Percentiles rank a stretch among this genome's conserved stretches.
Evolutionary conservation across 2,888 invertebrate genomes (phyloP).

Genomic region (Thyatira batis): DNA sequence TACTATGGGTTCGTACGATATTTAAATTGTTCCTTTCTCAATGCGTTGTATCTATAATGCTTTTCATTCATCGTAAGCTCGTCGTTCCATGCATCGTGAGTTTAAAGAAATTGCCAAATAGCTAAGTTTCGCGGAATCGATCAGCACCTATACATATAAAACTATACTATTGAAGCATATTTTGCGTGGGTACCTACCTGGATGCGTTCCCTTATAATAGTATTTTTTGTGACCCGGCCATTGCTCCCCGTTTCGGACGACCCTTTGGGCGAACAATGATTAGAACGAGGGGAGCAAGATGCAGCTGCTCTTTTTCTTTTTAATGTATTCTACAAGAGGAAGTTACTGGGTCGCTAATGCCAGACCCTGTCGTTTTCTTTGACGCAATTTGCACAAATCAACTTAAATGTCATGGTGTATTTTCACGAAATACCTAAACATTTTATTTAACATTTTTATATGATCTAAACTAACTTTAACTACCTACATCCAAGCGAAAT

Average conservation of each 20-base stretch:
- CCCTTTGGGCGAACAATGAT: constrained; percentile 77
- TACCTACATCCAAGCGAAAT: constrained; percentile 23
- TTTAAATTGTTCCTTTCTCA: not conserved
- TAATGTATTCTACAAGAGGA: constrained; percentile 43
- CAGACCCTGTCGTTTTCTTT: constrained; percentile 33
- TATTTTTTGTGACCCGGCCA: constrained; percentile 62
- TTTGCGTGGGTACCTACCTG: constrained; percentile 73
- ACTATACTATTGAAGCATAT: constrained; percentile 26
- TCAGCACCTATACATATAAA: constrained; percentile 28
- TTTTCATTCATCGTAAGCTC: not conserved
- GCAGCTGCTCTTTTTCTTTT: constrained; percentile 79
- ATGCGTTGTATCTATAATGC: not conserved
- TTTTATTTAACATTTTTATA: not conserved
- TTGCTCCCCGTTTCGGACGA: constrained; percentile 74
- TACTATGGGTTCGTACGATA: not conserved
- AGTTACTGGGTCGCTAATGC: constrained; percentile 60
- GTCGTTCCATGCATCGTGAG: too few relatives aligned
- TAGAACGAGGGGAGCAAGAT: constrained; percentile 68
- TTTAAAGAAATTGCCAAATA: constrained; percentile 1
- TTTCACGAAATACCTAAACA: too few relatives aligned
- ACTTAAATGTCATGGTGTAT: not conserved
- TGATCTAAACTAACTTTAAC: constrained; percentile 5
- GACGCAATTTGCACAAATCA: constrained; percentile 3
- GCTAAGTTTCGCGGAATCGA: constrained; percentile 11
- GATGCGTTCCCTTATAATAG: constrained; percentile 59